phyloP scores from a whole-genome alignment of 2,113 vertebrate species.

The Psittacula cyanocephala region DNA sequence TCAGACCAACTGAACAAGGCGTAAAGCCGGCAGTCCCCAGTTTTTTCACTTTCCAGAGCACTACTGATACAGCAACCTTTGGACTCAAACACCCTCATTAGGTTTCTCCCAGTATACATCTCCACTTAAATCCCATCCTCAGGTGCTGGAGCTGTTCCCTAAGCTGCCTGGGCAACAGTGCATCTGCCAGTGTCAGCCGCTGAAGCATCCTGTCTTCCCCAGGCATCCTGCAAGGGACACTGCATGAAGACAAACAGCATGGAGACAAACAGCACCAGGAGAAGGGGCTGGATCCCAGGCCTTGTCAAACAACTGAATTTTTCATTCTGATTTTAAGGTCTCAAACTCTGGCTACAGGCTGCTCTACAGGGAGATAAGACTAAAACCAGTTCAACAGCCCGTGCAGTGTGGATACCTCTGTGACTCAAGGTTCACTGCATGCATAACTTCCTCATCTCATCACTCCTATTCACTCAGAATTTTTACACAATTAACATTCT shows the following conservation, averaged over 20 bases:
- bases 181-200: neutral
- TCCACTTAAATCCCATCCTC: neutral
- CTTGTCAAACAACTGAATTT: neutral
- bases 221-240: rapidly evolving
- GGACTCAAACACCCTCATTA: rapidly evolving
- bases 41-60: neutral
- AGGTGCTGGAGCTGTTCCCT: rapidly evolving
- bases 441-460: neutral
- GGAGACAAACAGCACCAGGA: neutral
- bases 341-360: neutral
- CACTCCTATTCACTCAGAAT: neutral
- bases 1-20: neutral
- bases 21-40: neutral
- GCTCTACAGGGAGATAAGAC: neutral
- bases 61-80: neutral
- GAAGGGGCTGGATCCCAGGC: neutral
- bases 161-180: neutral
- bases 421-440: neutral
- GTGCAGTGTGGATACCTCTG: neutral
- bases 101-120: neutral
- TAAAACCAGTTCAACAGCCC: neutral
- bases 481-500: neutral
- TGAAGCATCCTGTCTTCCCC: too few relatives aligned
- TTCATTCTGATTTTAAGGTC: neutral
- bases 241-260: too few relatives aligned